These are phyloP conservation scores for Blastomussa wellsi DNA, from an alignment of 92 coral and sea anemone genomes.

Conservation along the genomic window DNA sequence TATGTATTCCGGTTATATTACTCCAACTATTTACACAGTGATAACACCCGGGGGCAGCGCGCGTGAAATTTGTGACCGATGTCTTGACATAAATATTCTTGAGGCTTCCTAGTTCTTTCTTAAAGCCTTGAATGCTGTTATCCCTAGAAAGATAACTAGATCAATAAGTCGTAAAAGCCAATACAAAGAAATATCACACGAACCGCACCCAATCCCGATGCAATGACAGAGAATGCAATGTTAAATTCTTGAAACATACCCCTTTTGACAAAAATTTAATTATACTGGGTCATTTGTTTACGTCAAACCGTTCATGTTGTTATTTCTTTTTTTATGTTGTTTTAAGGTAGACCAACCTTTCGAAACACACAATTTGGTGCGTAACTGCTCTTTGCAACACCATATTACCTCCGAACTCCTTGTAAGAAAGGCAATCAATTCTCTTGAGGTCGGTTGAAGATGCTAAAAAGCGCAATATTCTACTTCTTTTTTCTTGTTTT, in stretches of 20 bases:
- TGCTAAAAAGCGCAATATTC: background rate
- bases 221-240: background rate
- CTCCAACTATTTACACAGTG: background rate
- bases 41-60: background rate
- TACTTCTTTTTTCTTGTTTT: background rate
- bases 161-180: background rate
- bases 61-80: background rate
- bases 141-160: background rate
- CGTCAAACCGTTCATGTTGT: background rate
- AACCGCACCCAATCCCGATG: background rate
- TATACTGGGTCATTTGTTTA: background rate
- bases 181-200: no score
- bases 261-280: constrained; percentile 4
- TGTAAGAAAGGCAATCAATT: background rate
- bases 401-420: background rate
- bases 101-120: background rate
- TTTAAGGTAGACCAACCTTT: background rate
- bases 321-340: background rate
- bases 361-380: background rate
- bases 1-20: background rate
- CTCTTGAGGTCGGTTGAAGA: background rate
- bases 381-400: background rate
- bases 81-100: background rate
- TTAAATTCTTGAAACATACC: constrained; percentile 5
- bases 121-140: background rate